A percentile compares a stretch with the other conserved stretches of the same genome.
phyloP scores from a whole-genome alignment of 2,113 vertebrate species.

The Gobiocypris rarus region DNA sequence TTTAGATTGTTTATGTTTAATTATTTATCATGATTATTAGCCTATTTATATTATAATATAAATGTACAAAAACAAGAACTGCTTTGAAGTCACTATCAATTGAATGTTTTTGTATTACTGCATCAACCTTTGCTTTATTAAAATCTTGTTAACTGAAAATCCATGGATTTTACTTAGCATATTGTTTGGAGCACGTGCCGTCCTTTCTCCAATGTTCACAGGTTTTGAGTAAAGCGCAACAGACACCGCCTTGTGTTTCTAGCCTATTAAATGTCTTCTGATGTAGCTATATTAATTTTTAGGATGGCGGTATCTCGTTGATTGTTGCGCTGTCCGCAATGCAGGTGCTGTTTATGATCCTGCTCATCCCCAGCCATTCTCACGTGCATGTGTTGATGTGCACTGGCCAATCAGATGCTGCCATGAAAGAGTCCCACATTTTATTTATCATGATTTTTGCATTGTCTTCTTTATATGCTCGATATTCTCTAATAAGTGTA shows the following conservation, averaged over 20 bases:
- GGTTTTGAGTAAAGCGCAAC: background rate
- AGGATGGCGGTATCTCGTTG: background rate
- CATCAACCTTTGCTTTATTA: background rate
- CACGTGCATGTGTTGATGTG: conserved; percentile 41
- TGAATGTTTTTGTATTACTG: background rate
- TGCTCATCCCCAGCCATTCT: conserved; percentile 28
- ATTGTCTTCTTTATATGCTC: background rate
- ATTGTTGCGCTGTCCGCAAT: conserved; percentile 77
- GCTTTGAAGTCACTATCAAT: background rate
- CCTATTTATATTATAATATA: too few species aligned
- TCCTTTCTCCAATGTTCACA: background rate
- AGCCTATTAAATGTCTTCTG: background rate
- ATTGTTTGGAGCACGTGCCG: conserved; percentile 11
- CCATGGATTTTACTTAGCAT: background rate
- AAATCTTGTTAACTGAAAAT: background rate
- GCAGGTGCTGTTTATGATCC: conserved; percentile 72
- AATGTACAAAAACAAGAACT: background rate
- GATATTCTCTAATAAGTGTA: background rate
- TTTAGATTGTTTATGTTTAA: background rate
- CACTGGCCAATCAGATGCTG: conserved; percentile 25
- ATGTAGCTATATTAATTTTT: background rate
- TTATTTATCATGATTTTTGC: background rate
- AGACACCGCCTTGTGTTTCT: background rate
- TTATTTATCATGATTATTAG: background rate
- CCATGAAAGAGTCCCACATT: conserved; percentile 17